These are phyloP conservation scores for Peromyscus eremicus DNA, from an alignment of 2,797 vertebrate species.

Conservation along the genomic window DNA sequence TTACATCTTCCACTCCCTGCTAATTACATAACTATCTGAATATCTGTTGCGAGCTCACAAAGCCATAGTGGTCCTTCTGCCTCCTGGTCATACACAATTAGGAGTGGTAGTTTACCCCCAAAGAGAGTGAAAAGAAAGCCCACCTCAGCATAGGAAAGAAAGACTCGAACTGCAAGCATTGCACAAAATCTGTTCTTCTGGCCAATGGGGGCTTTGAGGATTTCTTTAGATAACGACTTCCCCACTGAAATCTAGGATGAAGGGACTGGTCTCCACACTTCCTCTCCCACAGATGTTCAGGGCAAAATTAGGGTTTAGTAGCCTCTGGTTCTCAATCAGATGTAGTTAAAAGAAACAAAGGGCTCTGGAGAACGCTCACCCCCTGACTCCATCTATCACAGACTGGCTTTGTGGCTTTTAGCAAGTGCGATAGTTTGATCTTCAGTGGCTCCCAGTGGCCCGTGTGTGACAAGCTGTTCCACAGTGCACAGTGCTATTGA, in stretches of 20 bases:
- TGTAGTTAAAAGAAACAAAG: not conserved
- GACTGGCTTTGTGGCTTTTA: not conserved
- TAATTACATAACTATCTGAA: constrained; percentile 72
- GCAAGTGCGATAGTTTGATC: not conserved
- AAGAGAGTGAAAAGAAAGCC: not conserved
- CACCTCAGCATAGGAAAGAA: not conserved
- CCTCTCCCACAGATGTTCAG: not conserved
- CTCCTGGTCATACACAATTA: constrained; percentile 18
- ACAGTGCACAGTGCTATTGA: not conserved
- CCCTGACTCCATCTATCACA: not conserved
- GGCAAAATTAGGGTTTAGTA: not conserved
- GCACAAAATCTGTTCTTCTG: not conserved
- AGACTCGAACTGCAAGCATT: not conserved
- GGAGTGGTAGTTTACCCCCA: not conserved
- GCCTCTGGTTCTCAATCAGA: not conserved
- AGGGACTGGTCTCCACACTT: not conserved
- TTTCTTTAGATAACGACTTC: constrained; percentile 11
- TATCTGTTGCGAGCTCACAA: constrained; percentile 63
- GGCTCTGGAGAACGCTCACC: not conserved
- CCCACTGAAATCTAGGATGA: not conserved
- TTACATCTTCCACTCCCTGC: constrained; percentile 53
- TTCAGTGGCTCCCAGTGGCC: not conserved
- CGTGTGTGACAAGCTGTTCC: not conserved
- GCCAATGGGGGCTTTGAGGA: not conserved
- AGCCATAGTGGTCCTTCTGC: constrained; percentile 26